phyloP scores from a whole-genome alignment of 2,113 vertebrate species.

The Herpetotheres cachinnans region DNA sequence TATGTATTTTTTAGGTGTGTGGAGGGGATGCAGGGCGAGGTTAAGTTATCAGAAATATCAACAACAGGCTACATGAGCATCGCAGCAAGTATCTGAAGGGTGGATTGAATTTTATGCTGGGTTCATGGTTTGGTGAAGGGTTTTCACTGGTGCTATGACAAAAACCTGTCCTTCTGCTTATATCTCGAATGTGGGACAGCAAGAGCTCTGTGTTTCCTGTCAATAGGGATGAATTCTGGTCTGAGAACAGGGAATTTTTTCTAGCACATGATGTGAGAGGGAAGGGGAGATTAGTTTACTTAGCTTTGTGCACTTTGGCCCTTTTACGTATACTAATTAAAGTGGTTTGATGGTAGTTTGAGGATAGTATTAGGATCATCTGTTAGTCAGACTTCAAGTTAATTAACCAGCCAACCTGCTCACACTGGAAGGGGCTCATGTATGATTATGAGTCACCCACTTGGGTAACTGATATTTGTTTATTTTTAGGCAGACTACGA shows the following conservation, averaged over 20 bases:
- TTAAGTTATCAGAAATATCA: neutral
- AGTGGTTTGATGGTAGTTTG: neutral
- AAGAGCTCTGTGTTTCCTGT: neutral
- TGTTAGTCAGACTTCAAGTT: constrained; percentile 43
- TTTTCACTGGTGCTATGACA: neutral
- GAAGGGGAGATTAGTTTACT: neutral
- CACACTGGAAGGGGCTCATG: neutral
- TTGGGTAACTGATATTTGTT: constrained; percentile 67
- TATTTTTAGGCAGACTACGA: constrained; percentile 68
- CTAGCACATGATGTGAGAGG: neutral
- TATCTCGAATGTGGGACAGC: neutral
- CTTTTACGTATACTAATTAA: neutral
- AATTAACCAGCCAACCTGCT: constrained; percentile 30
- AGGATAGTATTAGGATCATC: neutral
- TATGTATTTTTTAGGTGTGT: neutral
- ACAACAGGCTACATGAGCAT: neutral
- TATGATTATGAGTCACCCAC: constrained; percentile 54
- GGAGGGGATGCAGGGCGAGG: neutral
- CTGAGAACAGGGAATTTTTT: neutral
- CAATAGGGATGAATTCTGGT: neutral
- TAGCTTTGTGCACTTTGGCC: neutral
- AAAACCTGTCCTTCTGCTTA: neutral
- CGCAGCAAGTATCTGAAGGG: fast-evolving
- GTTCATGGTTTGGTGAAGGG: neutral
- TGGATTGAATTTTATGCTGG: neutral